Conservation (phyloP, 2,888 invertebrate genomes). For the Herminia tarsipennalis region DNA sequence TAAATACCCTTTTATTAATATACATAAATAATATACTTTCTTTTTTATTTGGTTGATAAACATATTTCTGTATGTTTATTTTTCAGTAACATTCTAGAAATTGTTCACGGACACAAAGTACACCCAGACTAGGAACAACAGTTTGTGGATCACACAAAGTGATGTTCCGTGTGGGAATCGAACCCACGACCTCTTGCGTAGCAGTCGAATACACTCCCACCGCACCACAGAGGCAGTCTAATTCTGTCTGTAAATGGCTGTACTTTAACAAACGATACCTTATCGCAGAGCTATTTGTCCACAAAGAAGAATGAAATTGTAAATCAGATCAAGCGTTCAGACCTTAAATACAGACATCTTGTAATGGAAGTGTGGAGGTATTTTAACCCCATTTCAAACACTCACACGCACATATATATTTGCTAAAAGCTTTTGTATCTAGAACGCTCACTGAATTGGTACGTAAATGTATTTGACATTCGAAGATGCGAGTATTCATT, state of each 20-base stretch:
- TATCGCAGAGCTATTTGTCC: conserved; percentile 7
- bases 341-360: conserved; percentile 26
- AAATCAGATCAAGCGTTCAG: conserved; percentile 22
- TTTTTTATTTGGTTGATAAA: too few relatives aligned
- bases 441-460: conserved; percentile 43
- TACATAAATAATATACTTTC: too few relatives aligned
- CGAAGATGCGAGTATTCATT: conserved; percentile 40
- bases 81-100: too few relatives aligned
- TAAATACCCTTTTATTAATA: too few relatives aligned
- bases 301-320: conserved; percentile 15
- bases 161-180: too few relatives aligned
- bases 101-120: too few relatives aligned
- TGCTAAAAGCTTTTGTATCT: conserved; percentile 50
- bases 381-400: conserved; percentile 18
- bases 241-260: background rate
- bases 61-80: too few relatives aligned
- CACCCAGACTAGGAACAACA: too few relatives aligned
- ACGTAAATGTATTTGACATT: conserved; percentile 51
- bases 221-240: too few relatives aligned
- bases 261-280: background rate
- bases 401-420: conserved; percentile 23
- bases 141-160: too few relatives aligned
- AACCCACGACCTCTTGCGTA: too few relatives aligned
- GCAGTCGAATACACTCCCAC: too few relatives aligned
- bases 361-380: conserved; percentile 20